These are phyloP conservation scores for Pristionchus fissidentatus DNA, from an alignment of 2,888 invertebrate genomes.

Conservation along the genomic window DNA sequence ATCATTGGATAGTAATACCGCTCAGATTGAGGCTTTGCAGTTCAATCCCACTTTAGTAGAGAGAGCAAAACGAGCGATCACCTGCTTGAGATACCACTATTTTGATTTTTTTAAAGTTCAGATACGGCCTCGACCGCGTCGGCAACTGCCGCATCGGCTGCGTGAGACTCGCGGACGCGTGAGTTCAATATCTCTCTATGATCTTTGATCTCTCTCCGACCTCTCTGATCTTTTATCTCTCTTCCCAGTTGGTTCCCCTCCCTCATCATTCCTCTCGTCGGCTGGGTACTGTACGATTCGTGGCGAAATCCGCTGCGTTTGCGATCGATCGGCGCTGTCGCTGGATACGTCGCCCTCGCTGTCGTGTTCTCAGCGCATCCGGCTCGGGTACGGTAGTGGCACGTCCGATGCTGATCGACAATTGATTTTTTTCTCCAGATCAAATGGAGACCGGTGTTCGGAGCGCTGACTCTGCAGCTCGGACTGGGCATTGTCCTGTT, in stretches of 20 bases:
- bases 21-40: too few species aligned
- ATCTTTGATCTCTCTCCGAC: too few species aligned
- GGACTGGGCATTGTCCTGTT: background rate
- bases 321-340: constrained; percentile 16
- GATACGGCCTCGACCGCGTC: too few species aligned
- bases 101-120: too few species aligned
- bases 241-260: background rate
- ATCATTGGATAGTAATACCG: too few species aligned
- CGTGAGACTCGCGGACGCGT: too few species aligned
- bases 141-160: too few species aligned
- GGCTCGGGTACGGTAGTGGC: background rate
- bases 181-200: too few species aligned
- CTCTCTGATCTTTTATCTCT: background rate
- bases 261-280: background rate
- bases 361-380: constrained; percentile 29
- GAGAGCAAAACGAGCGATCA: too few species aligned
- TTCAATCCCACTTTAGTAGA: too few species aligned
- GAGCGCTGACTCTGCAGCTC: constrained; percentile 26
- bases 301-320: background rate
- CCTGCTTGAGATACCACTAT: too few species aligned
- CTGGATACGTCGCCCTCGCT: constrained; percentile 1
- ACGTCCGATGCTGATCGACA: background rate
- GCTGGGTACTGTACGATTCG: constrained; percentile 1
- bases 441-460: constrained; percentile 33
- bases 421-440: background rate